These are phyloP conservation scores for Papilio machaon DNA, from an alignment of 1,140 invertebrate species.

Conservation along the genomic window DNA sequence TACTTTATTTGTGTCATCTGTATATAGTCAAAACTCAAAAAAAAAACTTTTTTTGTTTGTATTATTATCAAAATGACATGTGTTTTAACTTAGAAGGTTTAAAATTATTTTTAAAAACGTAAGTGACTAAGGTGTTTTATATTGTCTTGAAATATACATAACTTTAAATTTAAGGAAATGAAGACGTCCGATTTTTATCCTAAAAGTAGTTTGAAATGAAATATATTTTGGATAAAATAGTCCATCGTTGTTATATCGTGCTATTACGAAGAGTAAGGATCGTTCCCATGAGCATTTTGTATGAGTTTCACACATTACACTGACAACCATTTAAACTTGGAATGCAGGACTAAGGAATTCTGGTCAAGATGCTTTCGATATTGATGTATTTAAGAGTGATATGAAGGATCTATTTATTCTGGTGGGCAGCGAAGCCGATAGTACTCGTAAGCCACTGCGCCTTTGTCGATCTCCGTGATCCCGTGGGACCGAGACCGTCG, in stretches of 20 bases:
- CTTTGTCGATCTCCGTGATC: slow-evolving; percentile 61
- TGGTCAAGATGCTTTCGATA: slow-evolving; percentile 31
- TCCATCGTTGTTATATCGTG: slow-evolving; percentile 61
- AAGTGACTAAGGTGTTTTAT: background rate
- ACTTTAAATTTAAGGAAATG: slow-evolving; percentile 39
- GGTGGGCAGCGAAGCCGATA: slow-evolving; percentile 55
- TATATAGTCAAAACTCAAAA: too few species aligned
- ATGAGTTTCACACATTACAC: slow-evolving; percentile 60
- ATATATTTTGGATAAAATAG: slow-evolving; percentile 43
- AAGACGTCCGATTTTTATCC: background rate
- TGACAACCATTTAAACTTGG: slow-evolving; percentile 49
- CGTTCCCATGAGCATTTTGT: slow-evolving; percentile 57
- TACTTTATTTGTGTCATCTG: too few species aligned
- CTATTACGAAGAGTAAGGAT: slow-evolving; percentile 57
- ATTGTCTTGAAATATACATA: background rate
- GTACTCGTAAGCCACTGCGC: slow-evolving; percentile 65
- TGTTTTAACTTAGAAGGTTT: background rate
- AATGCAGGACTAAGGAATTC: slow-evolving; percentile 52
- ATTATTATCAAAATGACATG: background rate
- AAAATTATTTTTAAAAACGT: background rate
- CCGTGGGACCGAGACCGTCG: slow-evolving; percentile 65
- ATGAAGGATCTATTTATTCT: slow-evolving; percentile 14
- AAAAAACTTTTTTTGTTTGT: too few species aligned
- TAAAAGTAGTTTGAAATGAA: slow-evolving; percentile 41
- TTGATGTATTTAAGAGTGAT: background rate